Base-by-base conservation (phyloP, 2,888 invertebrate genomes). In the Mellilla xanthometata region DNA sequence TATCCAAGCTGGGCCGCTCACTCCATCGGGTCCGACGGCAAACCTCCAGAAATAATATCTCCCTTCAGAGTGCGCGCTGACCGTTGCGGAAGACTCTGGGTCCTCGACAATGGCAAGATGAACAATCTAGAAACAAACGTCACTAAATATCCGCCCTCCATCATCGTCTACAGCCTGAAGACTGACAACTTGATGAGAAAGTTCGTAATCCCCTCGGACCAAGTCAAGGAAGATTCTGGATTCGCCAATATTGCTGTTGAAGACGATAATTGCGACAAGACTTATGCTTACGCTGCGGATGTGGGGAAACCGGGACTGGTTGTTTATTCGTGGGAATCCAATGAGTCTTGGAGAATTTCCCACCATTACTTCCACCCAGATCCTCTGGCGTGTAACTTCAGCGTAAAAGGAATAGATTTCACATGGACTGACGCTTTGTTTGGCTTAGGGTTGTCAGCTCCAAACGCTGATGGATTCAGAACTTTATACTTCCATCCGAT, bases 1-100 rank as follows among this genome's bases (percentile, higher is more conserved):
- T 96, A 94, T 60, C 95, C 95, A 0, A 94, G 93, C 58, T 96
- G 95, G 95, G 92, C 93, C 48, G 93, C 95, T 0, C 95, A 95
- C 65, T 92, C 93, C 29, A 91, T 81, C 27, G 80, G 73, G 5
- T 76, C 72, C 10, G 88, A 85, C 1, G 80, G 79, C 0, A 81
- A 76, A n/a, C 89, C 90, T 0, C 91, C 93, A 1, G 94, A 94
- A 69, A 91, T 95, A 35, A 91, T 95, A 0, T 95, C 95, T 0
- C 94, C 95, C 0, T 95, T 94, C 75, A 87, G 95, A 4, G 84
- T 95, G 1, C 89, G 94, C 0, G 95, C 94, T 0, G 96, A 96
- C 72, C 91, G 91, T 34, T 96, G 96, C 70, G 93, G 93, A 8
- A 91, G 95, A 0, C 91, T 96, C 0, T 96, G 96, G 95, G 94